These are phyloP conservation scores for Axis porcinus DNA, from an alignment of 2,113 vertebrate genomes.

Conservation along the genomic window DNA sequence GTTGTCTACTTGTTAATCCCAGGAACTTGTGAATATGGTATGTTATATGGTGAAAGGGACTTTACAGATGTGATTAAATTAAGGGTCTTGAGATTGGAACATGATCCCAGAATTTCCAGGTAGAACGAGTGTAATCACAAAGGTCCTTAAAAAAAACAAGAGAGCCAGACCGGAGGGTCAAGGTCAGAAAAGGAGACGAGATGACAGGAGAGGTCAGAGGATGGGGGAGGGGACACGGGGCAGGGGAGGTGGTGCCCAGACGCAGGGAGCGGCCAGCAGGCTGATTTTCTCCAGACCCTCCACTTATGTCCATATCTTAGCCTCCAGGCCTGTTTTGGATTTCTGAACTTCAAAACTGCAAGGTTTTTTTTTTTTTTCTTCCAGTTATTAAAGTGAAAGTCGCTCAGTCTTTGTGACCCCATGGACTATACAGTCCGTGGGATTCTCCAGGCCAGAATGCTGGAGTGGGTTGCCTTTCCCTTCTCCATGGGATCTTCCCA, in stretches of 20 bases:
- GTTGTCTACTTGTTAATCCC: neutral
- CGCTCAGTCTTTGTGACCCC: neutral
- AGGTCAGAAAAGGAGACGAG: neutral
- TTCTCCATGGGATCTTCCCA: neutral
- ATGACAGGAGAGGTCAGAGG: neutral
- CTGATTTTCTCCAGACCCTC: neutral
- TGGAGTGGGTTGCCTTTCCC: neutral
- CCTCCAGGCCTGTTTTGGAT: neutral
- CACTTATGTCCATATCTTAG: neutral
- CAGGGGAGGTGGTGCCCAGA: accelerated
- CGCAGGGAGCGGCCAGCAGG: accelerated
- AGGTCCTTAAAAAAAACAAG: neutral
- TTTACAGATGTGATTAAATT: neutral
- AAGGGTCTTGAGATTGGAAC: neutral
- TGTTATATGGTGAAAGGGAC: neutral
- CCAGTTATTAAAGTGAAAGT: neutral
- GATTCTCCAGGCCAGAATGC: neutral
- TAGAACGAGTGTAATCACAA: neutral
- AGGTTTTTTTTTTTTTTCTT: neutral
- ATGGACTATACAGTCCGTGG: neutral
- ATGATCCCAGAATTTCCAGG: neutral
- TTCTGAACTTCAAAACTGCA: neutral
- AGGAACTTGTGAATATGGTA: neutral
- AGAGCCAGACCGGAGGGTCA: accelerated
- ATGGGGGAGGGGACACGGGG: accelerated